phyloP scores from a whole-genome alignment of 1,140 invertebrate genomes.

The Prorops nasuta region DNA sequence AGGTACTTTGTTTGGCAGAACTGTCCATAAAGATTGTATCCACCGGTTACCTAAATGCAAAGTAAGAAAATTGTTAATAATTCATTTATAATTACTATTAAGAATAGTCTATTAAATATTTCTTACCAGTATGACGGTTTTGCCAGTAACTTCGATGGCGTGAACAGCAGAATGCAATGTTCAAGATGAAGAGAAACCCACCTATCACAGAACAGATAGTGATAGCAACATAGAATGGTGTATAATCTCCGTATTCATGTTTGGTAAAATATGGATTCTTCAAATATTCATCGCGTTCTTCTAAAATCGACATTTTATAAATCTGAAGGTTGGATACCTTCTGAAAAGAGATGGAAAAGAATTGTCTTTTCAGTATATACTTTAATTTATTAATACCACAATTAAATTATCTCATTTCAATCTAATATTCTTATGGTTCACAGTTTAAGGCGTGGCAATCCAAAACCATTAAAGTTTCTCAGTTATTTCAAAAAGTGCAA shows the following conservation, averaged over 20 bases:
- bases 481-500: no score
- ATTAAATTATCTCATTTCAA: no score
- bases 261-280: slow-evolving; percentile 66
- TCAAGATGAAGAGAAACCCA: slow-evolving; percentile 68
- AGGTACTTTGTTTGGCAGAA: slow-evolving; percentile 79
- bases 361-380: slow-evolving; percentile 9
- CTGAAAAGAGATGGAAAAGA: slow-evolving; percentile 47
- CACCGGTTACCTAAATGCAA: slow-evolving; percentile 71
- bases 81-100: slow-evolving; percentile 1
- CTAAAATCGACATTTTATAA: slow-evolving; percentile 63
- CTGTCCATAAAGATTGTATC: slow-evolving; percentile 78
- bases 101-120: not conserved
- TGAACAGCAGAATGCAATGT: slow-evolving; percentile 76
- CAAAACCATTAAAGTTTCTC: no score
- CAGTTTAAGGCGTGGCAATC: no score
- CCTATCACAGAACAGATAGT: slow-evolving; percentile 73
- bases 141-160: slow-evolving; percentile 77
- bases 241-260: slow-evolving; percentile 66
- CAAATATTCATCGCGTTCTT: slow-evolving; percentile 65
- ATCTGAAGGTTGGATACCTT: slow-evolving; percentile 45
- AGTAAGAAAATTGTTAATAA: slow-evolving; percentile 14
- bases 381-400: no score
- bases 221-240: slow-evolving; percentile 75
- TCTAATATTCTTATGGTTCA: no score
- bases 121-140: slow-evolving; percentile 74